These are phyloP conservation scores for Ophioninae sp. DNA, from an alignment of 2,888 invertebrate genomes.

Conservation along the genomic window DNA sequence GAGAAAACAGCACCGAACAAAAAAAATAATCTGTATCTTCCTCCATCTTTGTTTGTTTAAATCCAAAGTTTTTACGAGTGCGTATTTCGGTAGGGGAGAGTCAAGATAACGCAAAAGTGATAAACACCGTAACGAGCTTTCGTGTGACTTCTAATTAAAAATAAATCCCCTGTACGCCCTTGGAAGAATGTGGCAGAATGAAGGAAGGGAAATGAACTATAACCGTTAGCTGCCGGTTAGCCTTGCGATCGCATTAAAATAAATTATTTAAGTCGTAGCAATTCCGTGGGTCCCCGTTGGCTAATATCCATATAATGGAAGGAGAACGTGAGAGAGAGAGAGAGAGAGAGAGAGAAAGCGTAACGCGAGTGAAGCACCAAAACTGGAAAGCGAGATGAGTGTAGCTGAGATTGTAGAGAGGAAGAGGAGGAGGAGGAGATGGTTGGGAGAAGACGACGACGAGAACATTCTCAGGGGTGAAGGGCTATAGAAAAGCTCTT, in stretches of 20 bases:
- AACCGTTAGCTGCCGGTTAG: constrained; percentile 75
- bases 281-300: constrained; percentile 79
- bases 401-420: constrained; percentile 47
- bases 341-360: constrained; percentile 59
- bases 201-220: constrained; percentile 62
- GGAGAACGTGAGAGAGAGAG: constrained; percentile 67
- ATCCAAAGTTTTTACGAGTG: not conserved
- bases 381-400: constrained; percentile 44
- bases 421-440: constrained; percentile 27
- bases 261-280: constrained; percentile 80
- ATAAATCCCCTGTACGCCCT: constrained; percentile 71
- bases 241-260: constrained; percentile 78
- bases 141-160: constrained; percentile 73
- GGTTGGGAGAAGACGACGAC: constrained; percentile 55
- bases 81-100: not conserved
- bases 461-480: constrained; percentile 52
- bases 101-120: constrained; percentile 18
- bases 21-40: too few relatives aligned
- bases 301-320: constrained; percentile 80
- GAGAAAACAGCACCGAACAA: too few relatives aligned
- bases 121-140: constrained; percentile 31
- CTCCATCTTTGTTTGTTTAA: not conserved
- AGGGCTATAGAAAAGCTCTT: constrained; percentile 52
- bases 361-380: constrained; percentile 49
- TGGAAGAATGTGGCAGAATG: constrained; percentile 50